Evolutionary conservation across 2,888 invertebrate species (phyloP), one percentile per base, ranked within the genome.

Genomic region (Pandemis heparana): DNA sequence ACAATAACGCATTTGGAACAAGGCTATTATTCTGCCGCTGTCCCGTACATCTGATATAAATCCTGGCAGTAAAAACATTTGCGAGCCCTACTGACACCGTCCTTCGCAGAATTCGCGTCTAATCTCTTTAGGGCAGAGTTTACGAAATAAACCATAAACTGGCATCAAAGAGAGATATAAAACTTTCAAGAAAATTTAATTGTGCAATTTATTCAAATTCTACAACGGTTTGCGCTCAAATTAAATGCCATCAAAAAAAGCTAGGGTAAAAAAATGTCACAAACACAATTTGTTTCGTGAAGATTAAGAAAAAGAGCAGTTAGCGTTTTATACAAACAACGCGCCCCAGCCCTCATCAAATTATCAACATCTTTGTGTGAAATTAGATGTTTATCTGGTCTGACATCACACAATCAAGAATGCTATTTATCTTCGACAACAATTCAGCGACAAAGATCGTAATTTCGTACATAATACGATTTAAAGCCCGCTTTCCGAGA

Each of bases 1-100:
- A 78, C 79, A 80, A 83, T 84, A 82, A 78, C 76, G 77, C 79
- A 76, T 79, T 79, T 71, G 61, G 75, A 82, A 84, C 78, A 78
- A 82, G 77, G 77, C 79, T 76, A 83, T 86, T 78, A 79, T 77
- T 83, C 75, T 80, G 71, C 64, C 75, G 68, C 70, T 77, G 78
- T 79, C 77, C 70, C 82, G 61, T 39, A 66, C 65, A 63, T 74
- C 73, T 64, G 69, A 69, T 61, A 74, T 74, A 70, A 70, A 74
- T 65, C 69, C 74, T 18, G 60, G 69, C 74, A 65, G 73, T 73
- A 68, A 72, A 65, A 65, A 70, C 48, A 46, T 46, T 73, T 70
- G 59, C 72, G 63, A 70, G 69, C 48, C 56, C 48, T 66, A 39
- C 73, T 62, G 56, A 62, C 72, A 69, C 64, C 75, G 60, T 43